A percentile compares a stretch with the other conserved stretches of the same genome.
Evolutionary conservation across 2,113 vertebrate species (phyloP).

Genomic region (Cinclus mexicanus): DNA sequence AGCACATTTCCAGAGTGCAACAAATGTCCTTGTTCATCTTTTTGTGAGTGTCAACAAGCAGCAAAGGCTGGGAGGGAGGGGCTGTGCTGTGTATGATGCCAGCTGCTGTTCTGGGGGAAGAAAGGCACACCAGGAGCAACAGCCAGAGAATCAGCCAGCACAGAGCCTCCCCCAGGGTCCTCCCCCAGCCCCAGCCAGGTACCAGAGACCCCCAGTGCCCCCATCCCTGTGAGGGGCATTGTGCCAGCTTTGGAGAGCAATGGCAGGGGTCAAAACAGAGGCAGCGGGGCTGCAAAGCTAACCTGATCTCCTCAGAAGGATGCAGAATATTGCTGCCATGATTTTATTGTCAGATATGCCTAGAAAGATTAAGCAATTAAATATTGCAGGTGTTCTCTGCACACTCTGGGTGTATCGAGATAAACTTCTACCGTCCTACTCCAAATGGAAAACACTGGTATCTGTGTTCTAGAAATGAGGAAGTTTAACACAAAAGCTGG

Average conservation of each 20-base stretch:
- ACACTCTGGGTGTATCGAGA: accelerated
- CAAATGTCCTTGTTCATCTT: not conserved
- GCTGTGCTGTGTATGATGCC: accelerated
- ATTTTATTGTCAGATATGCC: not conserved
- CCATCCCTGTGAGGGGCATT: not conserved
- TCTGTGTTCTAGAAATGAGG: not conserved
- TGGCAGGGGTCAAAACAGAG: accelerated
- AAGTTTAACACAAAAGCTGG: not conserved
- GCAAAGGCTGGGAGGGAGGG: not conserved
- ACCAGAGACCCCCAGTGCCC: accelerated
- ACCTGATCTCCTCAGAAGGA: not conserved
- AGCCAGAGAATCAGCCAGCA: not conserved
- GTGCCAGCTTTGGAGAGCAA: not conserved
- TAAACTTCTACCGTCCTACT: not conserved
- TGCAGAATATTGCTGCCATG: not conserved
- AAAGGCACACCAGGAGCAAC: not conserved
- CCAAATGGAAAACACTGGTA: not conserved
- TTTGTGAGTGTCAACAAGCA: not conserved
- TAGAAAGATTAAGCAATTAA: not conserved
- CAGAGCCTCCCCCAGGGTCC: not conserved
- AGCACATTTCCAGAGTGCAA: not conserved
- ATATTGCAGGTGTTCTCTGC: not conserved
- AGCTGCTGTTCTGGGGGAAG: not conserved
- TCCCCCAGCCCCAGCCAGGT: not conserved
- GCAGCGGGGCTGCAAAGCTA: not conserved